A percentile compares a stretch with the other conserved stretches of the same genome.
Conservation (phyloP, 2,888 invertebrate species). For the Carcina quercana region DNA sequence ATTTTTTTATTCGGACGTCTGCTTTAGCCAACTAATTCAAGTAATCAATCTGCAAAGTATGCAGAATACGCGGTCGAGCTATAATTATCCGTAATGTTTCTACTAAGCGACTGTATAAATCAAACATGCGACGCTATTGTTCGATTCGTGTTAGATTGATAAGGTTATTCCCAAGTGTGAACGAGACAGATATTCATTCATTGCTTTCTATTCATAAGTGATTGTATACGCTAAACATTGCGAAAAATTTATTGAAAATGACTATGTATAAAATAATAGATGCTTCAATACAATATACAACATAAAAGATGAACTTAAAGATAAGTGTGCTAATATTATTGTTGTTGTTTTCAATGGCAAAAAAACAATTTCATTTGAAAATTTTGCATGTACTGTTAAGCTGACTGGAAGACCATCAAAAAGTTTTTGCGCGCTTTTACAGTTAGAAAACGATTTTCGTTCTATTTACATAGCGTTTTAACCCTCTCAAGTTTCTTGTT, state of each 20-base stretch:
- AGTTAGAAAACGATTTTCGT: constrained; percentile 53
- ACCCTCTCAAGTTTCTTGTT: constrained; percentile 46
- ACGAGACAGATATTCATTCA: constrained; percentile 65
- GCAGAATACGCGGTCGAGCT: constrained; percentile 46
- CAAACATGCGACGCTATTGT: constrained; percentile 73
- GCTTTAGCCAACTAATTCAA: too few relatives aligned
- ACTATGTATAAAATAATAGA: neutral
- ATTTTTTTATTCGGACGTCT: too few relatives aligned
- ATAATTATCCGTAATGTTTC: constrained; percentile 73
- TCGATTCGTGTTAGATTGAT: constrained; percentile 74
- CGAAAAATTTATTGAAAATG: constrained; percentile 5
- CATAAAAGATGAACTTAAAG: constrained; percentile 1
- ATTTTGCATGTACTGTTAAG: constrained; percentile 30
- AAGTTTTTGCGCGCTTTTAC: constrained; percentile 54
- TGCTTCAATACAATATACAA: neutral
- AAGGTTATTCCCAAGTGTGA: constrained; percentile 70
- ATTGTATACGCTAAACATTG: constrained; percentile 40
- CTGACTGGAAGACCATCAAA: constrained; percentile 45
- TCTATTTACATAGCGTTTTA: constrained; percentile 53
- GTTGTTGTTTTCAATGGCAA: constrained; percentile 10
- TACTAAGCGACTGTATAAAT: constrained; percentile 74
- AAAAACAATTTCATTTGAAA: constrained; percentile 16
- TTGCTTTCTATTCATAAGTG: constrained; percentile 62
- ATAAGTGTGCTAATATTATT: too few relatives aligned
- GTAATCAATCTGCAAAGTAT: constrained; percentile 31